Conservation (phyloP, 2,888 invertebrate genomes). For the Coremacera marginata region DNA sequence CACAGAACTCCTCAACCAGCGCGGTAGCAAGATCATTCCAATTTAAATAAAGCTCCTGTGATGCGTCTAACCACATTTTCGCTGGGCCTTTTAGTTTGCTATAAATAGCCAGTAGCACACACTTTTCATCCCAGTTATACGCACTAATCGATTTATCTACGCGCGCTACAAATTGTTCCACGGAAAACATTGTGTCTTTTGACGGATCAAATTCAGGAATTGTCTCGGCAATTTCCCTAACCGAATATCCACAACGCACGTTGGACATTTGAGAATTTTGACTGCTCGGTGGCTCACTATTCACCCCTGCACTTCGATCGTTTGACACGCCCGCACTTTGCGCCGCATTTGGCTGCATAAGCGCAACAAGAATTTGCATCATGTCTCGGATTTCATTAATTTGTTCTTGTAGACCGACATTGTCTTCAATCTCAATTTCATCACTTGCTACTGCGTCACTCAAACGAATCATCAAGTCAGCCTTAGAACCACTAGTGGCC, state of each 20-base stretch:
- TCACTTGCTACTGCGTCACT: too few relatives aligned
- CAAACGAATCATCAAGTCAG: too few relatives aligned
- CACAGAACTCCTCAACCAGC: not conserved
- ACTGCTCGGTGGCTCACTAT: too few relatives aligned
- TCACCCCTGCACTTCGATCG: too few relatives aligned
- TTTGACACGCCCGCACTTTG: too few relatives aligned
- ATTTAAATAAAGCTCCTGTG: not conserved
- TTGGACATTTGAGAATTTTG: too few relatives aligned
- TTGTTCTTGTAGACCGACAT: too few relatives aligned
- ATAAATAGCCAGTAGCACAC: slow-evolving; percentile 37
- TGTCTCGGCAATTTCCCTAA: slow-evolving; percentile 40
- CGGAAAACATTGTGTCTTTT: slow-evolving; percentile 22
- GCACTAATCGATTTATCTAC: not conserved
- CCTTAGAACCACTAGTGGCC: too few relatives aligned
- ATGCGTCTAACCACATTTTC: slow-evolving; percentile 38
- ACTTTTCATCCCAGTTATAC: too few relatives aligned
- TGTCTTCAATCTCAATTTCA: too few relatives aligned
- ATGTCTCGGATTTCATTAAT: not conserved
- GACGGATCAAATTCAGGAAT: slow-evolving; percentile 35
- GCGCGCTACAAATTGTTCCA: slow-evolving; percentile 9
- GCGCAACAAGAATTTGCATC: not conserved
- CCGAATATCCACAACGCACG: too few relatives aligned
- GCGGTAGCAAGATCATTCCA: not conserved
- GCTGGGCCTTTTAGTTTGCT: slow-evolving; percentile 31
- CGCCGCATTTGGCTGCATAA: not conserved